These are phyloP conservation scores for Pseudochromis fuscus DNA, from an alignment of 2,797 vertebrate species.

Conservation along the genomic window DNA sequence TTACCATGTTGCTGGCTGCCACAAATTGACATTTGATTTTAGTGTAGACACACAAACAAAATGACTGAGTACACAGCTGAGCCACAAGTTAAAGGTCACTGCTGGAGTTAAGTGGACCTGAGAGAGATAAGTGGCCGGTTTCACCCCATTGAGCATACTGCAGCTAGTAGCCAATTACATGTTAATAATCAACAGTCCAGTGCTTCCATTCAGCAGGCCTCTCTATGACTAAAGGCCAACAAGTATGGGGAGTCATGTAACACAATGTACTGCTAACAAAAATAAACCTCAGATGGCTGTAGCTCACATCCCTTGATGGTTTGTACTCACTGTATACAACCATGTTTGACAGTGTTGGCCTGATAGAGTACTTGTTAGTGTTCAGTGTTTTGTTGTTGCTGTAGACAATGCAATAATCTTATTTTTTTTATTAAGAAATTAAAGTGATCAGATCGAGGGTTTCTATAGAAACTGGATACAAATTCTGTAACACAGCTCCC, in stretches of 20 bases:
- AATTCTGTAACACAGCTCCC: not conserved
- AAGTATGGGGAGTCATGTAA: slow-evolving; percentile 44
- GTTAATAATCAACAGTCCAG: slow-evolving; percentile 85
- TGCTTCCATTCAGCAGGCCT: slow-evolving; percentile 53
- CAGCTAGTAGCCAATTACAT: slow-evolving; percentile 69
- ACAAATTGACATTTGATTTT: slow-evolving; percentile 49
- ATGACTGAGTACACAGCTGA: slow-evolving; percentile 52
- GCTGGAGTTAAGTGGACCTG: slow-evolving; percentile 66
- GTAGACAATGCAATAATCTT: not conserved
- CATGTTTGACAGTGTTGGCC: not conserved
- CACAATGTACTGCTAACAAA: slow-evolving; percentile 36
- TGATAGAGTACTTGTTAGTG: not conserved
- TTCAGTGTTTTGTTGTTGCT: not conserved
- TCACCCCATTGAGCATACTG: slow-evolving; percentile 72
- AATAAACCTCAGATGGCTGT: slow-evolving; percentile 25
- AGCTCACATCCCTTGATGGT: not conserved
- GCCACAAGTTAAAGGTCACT: slow-evolving; percentile 81
- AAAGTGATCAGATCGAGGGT: no score
- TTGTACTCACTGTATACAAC: not conserved
- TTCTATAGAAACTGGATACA: no score
- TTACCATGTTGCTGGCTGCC: not conserved
- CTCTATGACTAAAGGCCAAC: slow-evolving; percentile 40
- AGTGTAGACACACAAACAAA: slow-evolving; percentile 44
- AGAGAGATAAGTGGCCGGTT: slow-evolving; percentile 62
- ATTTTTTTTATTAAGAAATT: not conserved